These are phyloP conservation scores for Pocillopora verrucosa DNA, from an alignment of 64 coral and sea anemone genomes.

Conservation along the genomic window DNA sequence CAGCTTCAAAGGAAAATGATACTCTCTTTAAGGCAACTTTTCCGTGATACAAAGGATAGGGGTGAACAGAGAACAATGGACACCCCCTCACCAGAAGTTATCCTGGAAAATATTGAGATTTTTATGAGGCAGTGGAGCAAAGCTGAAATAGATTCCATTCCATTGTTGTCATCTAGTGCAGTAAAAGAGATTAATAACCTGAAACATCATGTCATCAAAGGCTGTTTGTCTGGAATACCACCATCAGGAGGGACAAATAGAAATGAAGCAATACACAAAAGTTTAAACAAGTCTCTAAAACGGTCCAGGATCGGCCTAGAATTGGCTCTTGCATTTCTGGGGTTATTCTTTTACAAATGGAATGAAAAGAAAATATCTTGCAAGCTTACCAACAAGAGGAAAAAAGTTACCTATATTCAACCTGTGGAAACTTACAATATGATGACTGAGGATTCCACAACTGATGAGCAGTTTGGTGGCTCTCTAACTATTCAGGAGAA, in stretches of 20 bases:
- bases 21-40: constrained; percentile 18
- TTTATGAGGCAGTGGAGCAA: constrained; percentile 56
- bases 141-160: constrained; percentile 26
- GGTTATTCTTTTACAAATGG: constrained; percentile 56
- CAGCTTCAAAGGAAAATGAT: constrained; percentile 52
- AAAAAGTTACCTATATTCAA: constrained; percentile 11
- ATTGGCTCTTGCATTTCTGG: constrained; percentile 54
- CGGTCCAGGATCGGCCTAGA: constrained; percentile 61
- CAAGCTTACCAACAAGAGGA: neutral
- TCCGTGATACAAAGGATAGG: constrained; percentile 38
- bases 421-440: neutral
- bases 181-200: constrained; percentile 59
- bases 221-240: constrained; percentile 55
- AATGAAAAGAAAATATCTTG: constrained; percentile 65
- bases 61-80: constrained; percentile 51
- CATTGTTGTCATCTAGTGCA: constrained; percentile 13
- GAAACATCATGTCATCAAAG: constrained; percentile 45
- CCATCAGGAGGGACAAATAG: constrained; percentile 64
- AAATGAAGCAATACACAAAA: constrained; percentile 80
- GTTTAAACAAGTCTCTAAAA: constrained; percentile 56
- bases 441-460: constrained; percentile 11
- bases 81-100: constrained; percentile 44
- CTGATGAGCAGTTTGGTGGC: constrained; percentile 49
- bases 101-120: constrained; percentile 52
- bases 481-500: neutral